phyloP scores from a whole-genome alignment of 2,888 invertebrate species.

The Mesoligia furuncula region DNA sequence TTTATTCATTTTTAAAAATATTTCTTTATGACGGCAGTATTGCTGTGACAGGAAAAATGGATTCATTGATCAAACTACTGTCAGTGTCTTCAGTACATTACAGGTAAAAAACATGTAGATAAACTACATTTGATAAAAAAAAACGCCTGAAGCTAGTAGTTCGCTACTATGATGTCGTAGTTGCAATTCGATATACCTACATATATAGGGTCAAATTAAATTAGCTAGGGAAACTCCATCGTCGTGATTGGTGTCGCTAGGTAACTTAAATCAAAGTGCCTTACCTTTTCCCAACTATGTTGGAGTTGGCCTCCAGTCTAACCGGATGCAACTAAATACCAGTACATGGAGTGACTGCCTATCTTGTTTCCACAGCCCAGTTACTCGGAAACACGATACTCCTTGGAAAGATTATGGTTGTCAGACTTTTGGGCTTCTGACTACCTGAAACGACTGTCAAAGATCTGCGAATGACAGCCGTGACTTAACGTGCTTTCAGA shows the following conservation, averaged over 20 bases:
- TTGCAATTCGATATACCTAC: not conserved
- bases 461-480: not conserved
- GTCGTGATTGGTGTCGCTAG: not conserved
- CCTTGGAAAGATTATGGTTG: not conserved
- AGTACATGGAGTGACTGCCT: not conserved
- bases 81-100: not conserved
- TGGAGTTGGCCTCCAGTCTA: not conserved
- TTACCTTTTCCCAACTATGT: not conserved
- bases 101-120: not conserved
- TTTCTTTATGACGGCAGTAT: too few species aligned
- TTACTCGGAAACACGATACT: not conserved
- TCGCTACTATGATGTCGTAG: not conserved
- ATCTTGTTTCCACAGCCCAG: not conserved
- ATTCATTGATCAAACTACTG: not conserved
- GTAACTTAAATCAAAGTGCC: not conserved
- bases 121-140: not conserved
- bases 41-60: not conserved
- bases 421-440: not conserved
- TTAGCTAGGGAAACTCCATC: too few species aligned
- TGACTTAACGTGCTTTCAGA: not conserved
- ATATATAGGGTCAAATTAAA: too few species aligned
- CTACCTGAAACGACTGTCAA: not conserved
- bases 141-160: not conserved
- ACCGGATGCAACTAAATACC: not conserved
- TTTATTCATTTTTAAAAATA: too few species aligned